A percentile compares a stretch with the other conserved stretches of the same genome.
These are phyloP conservation scores for Zaprionus camerounensis DNA, from an alignment of 1,140 invertebrate species.

Conservation along the genomic window DNA sequence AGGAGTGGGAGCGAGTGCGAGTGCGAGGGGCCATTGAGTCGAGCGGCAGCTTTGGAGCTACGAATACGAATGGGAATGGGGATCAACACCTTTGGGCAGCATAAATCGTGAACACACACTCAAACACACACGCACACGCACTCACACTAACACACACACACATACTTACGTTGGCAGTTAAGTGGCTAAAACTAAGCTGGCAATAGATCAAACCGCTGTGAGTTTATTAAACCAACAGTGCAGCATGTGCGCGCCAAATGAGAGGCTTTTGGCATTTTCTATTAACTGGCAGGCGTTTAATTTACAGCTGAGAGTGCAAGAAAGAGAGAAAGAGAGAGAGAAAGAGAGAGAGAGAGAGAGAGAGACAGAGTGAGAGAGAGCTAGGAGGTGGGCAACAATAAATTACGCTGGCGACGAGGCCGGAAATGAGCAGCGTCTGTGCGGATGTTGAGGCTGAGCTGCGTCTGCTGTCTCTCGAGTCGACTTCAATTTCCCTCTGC, in stretches of 20 bases:
- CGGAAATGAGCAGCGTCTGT: constrained; percentile 60
- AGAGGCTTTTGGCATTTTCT: constrained; percentile 74
- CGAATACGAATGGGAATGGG: neutral
- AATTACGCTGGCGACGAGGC: constrained; percentile 62
- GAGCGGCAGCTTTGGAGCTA: neutral
- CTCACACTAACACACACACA: neutral
- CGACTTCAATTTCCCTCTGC: neutral
- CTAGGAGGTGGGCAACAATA: constrained; percentile 38
- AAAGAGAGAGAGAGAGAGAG: neutral
- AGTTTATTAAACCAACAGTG: constrained; percentile 57
- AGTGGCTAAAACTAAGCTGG: constrained; percentile 78
- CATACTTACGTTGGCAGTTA: constrained; percentile 59
- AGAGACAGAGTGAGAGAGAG: neutral
- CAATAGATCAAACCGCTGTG: constrained; percentile 73
- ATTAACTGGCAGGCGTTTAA: constrained; percentile 75
- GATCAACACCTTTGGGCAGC: constrained; percentile 45
- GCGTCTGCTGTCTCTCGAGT: neutral
- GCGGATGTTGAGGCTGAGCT: constrained; percentile 42
- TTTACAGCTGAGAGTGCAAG: constrained; percentile 48
- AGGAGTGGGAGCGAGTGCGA: neutral
- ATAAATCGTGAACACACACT: constrained; percentile 33
- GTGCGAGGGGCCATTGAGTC: no score
- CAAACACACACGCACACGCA: neutral
- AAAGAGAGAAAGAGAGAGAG: no score
- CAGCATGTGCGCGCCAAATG: constrained; percentile 67